Percentiles rank a stretch among this genome's conserved stretches.
These are phyloP conservation scores for Zygothrica quintamaculata DNA, from an alignment of 2,888 invertebrate genomes.

Conservation along the genomic window DNA sequence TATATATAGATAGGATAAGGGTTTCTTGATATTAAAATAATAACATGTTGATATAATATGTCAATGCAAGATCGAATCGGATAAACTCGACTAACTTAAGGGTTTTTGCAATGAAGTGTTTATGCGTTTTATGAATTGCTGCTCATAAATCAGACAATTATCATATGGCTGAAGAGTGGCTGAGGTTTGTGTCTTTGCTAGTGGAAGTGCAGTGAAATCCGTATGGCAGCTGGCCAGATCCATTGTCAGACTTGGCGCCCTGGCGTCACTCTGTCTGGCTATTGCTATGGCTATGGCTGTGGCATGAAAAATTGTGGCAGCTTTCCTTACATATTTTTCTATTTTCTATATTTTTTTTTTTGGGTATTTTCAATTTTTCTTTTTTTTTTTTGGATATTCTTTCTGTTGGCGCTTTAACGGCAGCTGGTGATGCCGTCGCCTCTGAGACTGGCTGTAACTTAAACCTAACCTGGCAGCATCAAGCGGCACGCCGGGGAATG, in stretches of 20 bases:
- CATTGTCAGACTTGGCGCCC: conserved; percentile 23
- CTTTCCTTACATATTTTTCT: conserved; percentile 10
- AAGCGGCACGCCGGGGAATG: conserved; percentile 19
- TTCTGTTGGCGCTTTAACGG: conserved; percentile 13
- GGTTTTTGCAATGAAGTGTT: conserved; percentile 49
- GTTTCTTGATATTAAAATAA: too few species aligned
- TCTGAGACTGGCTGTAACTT: conserved; percentile 40
- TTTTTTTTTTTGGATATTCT: neutral
- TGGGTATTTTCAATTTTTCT: too few species aligned
- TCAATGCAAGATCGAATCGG: neutral
- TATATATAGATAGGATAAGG: too few species aligned
- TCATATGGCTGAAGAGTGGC: neutral
- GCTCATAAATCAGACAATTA: conserved; percentile 59
- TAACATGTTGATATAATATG: too few species aligned
- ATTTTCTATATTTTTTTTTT: too few species aligned
- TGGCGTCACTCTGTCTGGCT: conserved; percentile 57
- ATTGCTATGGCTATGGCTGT: neutral
- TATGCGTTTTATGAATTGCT: conserved; percentile 55
- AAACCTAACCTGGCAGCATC: conserved; percentile 36
- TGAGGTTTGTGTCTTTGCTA: too few species aligned
- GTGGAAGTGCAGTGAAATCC: neutral
- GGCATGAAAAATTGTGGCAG: conserved; percentile 15
- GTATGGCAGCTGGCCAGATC: conserved; percentile 63
- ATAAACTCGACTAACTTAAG: conserved; percentile 17
- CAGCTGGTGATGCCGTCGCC: conserved; percentile 35